phyloP scores from a whole-genome alignment of 1,140 invertebrate species.

The Laodelphax striatellus region DNA sequence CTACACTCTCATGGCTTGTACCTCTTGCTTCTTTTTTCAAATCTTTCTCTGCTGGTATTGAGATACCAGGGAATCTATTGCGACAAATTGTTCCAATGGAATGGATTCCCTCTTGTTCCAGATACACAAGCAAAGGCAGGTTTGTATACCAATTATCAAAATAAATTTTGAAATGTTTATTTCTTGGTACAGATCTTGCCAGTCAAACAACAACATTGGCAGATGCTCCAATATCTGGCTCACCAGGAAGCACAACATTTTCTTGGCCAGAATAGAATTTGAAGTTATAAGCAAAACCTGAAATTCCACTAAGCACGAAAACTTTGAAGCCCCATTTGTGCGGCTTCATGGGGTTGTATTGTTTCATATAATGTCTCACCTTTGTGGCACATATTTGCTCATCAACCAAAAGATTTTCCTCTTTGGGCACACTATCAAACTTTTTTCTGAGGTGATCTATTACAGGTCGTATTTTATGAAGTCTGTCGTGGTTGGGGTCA shows the following conservation, averaged over 20 bases:
- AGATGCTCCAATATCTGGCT: slow-evolving; percentile 18
- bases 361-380: too few species aligned
- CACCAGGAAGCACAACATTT: slow-evolving; percentile 10
- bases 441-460: slow-evolving; percentile 6
- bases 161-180: slow-evolving; percentile 19
- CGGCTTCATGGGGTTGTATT: too few species aligned
- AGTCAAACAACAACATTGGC: slow-evolving; percentile 20
- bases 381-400: too few species aligned
- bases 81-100: slow-evolving; percentile 17
- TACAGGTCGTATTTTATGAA: slow-evolving; percentile 11
- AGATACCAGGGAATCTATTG: slow-evolving; percentile 18
- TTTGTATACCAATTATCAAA: slow-evolving; percentile 26
- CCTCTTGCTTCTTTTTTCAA: slow-evolving; percentile 18
- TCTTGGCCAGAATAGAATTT: slow-evolving; percentile 15
- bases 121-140: too few species aligned
- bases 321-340: too few species aligned
- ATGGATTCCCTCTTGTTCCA: slow-evolving; percentile 16
- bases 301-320: slow-evolving; percentile 14
- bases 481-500: slow-evolving; percentile 1
- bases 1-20: slow-evolving; percentile 6
- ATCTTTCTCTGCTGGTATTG: slow-evolving; percentile 18
- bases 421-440: too few species aligned
- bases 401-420: too few species aligned
- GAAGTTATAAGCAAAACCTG: slow-evolving; percentile 22
- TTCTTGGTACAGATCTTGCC: slow-evolving; percentile 9